Conservation (phyloP, 2,888 invertebrate species). For the Spodoptera picta region DNA sequence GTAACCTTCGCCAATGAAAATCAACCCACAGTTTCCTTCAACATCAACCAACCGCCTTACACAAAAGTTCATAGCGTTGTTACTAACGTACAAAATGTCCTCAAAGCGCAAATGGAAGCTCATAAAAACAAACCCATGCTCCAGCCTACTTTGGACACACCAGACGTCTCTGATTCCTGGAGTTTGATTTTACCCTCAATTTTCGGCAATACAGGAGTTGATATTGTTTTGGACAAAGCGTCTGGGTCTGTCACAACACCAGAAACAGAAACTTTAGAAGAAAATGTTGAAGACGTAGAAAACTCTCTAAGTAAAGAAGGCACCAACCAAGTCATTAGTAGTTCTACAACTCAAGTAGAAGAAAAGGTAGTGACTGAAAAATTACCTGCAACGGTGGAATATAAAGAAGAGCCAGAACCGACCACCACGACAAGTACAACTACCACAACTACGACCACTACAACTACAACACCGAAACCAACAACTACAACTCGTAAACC, state of each 20-base stretch:
- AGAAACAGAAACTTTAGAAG: conserved; percentile 81
- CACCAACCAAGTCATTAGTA: conserved; percentile 62
- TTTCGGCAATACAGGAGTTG: conserved; percentile 91
- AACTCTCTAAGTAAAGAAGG: conserved; percentile 76
- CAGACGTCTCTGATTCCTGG: conserved; percentile 93
- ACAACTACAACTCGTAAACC: conserved; percentile 49
- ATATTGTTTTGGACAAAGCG: conserved; percentile 88
- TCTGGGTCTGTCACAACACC: conserved; percentile 77
- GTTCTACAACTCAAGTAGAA: conserved; percentile 59
- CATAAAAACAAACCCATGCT: conserved; percentile 84
- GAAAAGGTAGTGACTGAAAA: conserved; percentile 55
- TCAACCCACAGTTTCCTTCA: conserved; percentile 82
- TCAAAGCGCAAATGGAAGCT: conserved; percentile 93
- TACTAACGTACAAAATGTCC: conserved; percentile 94
- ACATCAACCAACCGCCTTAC: conserved; percentile 88
- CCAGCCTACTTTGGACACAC: conserved; percentile 90
- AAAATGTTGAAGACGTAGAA: conserved; percentile 63
- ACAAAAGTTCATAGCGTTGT: conserved; percentile 94
- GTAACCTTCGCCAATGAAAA: conserved; percentile 85
- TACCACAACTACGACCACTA: conserved; percentile 49
- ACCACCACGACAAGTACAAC: conserved; percentile 50
- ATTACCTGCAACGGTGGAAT: conserved; percentile 45
- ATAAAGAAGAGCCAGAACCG: conserved; percentile 36
- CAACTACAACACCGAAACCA: conserved; percentile 49
- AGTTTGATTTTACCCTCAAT: conserved; percentile 94